A percentile compares a stretch with the other conserved stretches of the same genome.
These are phyloP conservation scores for Channa striata DNA, from an alignment of 2,797 vertebrate species.

Conservation along the genomic window DNA sequence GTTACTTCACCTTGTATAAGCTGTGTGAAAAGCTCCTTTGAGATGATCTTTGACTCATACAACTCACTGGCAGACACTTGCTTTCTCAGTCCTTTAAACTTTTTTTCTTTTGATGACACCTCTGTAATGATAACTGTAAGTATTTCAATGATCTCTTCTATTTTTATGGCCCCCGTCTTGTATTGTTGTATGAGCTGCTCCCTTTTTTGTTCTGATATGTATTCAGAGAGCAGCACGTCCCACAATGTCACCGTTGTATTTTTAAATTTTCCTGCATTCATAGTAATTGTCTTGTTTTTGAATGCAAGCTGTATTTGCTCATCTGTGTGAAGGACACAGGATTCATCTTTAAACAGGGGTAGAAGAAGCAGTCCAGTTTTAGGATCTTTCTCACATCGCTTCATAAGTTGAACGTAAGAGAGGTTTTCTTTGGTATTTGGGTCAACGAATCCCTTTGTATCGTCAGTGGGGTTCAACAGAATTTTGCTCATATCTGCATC, in stretches of 20 bases:
- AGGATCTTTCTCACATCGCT: constrained; percentile 81
- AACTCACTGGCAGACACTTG: constrained; percentile 88
- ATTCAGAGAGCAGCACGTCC: constrained; percentile 90
- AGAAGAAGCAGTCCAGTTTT: constrained; percentile 79
- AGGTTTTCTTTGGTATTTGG: constrained; percentile 91
- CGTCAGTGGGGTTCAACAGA: constrained; percentile 78
- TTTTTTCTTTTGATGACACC: constrained; percentile 74
- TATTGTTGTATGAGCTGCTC: constrained; percentile 85
- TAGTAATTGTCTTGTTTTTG: constrained; percentile 68
- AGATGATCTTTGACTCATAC: constrained; percentile 90
- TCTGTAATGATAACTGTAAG: constrained; percentile 84
- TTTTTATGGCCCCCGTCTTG: constrained; percentile 70
- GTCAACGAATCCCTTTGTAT: constrained; percentile 89
- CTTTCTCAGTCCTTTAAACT: constrained; percentile 83
- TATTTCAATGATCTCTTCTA: constrained; percentile 85
- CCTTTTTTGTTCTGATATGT: constrained; percentile 84
- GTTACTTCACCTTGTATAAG: constrained; percentile 86
- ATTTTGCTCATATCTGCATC: constrained; percentile 80
- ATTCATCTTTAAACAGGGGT: constrained; percentile 68
- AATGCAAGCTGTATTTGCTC: constrained; percentile 79
- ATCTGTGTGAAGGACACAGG: constrained; percentile 65
- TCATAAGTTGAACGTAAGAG: constrained; percentile 87
- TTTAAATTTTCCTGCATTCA: constrained; percentile 81
- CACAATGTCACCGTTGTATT: constrained; percentile 84
- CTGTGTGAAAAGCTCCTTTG: constrained; percentile 86